A percentile compares a stretch with the other conserved stretches of the same genome.
Conservation (phyloP, 2,797 vertebrate species). For the Poliocrania exsul region DNA sequence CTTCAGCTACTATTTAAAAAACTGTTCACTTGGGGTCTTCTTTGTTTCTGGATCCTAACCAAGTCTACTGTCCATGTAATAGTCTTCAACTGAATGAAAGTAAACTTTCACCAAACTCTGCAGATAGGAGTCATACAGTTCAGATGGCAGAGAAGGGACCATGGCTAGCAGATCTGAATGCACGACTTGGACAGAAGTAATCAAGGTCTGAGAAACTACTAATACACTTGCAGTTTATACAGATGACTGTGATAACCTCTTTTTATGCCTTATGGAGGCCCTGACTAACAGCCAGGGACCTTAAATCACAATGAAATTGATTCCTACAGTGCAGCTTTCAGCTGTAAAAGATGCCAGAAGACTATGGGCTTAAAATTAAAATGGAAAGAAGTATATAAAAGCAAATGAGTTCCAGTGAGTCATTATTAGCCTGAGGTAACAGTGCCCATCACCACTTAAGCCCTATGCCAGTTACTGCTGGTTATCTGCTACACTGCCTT, state of each 20-base stretch:
- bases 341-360: background rate
- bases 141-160: background rate
- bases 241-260: background rate
- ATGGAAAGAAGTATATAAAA: background rate
- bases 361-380: background rate
- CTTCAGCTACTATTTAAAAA: background rate
- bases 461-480: background rate
- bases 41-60: background rate
- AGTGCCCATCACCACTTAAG: background rate
- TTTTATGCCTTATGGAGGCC: background rate
- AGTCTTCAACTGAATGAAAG: background rate
- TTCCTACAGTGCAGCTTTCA: background rate
- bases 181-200: background rate
- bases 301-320: constrained; percentile 8
- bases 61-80: background rate
- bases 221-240: background rate
- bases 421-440: background rate
- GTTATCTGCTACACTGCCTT: background rate
- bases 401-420: background rate
- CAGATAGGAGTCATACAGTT: background rate
- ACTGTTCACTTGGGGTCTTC: background rate
- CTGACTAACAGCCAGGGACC: background rate
- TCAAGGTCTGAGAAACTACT: background rate
- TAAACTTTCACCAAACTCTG: background rate
- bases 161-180: background rate